Evolutionary conservation across 35 echinoderm and acorn worm species (phyloP), one percentile per base, ranked within the genome.

Genomic region (Chiridota heheva): DNA sequence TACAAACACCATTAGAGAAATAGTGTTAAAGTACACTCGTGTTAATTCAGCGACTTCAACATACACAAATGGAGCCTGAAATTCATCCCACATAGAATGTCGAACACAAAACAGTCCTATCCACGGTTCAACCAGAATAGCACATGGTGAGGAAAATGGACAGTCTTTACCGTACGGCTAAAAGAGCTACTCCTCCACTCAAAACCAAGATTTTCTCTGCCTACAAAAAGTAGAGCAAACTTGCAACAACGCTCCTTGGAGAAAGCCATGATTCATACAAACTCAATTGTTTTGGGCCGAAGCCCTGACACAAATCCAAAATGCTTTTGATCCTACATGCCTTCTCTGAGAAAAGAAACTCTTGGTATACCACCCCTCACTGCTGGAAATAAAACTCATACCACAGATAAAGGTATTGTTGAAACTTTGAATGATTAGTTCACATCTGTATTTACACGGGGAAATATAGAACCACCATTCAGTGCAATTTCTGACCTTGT

Each of bases 321-420:
- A 31, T 13, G 15, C 7, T 65, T 65, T 65, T 18, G 75, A 75
- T 47, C 74, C 25, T 80, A 1, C 56, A 48, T 87, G 8, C 40
- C 41, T n/a, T 69, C 51, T 5, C 43, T 45, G 47, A 28, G 75
- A 32, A 53, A 53, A 15, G 75, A 87, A 39, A 66, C 30, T 36
- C 13, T 83, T 22, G 75, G 68, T 32, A 84, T 84, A 39, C 87
- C 79, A 60, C 44, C 80, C 34, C 58, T 90, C 20, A 62, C 27
- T 44, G 22, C 39, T 5, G 25, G 76, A 12, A 35, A 85, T 44
- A 87, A 87, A 70, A 22, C 77, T 20, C 64, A 42, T 48, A 57
- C 56, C 28, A 56, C 81, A 15, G 58, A 53, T 34, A 13, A 43
- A 26, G 69, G 76, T 10, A 85, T 76, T 18, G 49, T 53, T 18